Conservation (phyloP, 2,888 invertebrate species). For the Phlogophora meticulosa region DNA sequence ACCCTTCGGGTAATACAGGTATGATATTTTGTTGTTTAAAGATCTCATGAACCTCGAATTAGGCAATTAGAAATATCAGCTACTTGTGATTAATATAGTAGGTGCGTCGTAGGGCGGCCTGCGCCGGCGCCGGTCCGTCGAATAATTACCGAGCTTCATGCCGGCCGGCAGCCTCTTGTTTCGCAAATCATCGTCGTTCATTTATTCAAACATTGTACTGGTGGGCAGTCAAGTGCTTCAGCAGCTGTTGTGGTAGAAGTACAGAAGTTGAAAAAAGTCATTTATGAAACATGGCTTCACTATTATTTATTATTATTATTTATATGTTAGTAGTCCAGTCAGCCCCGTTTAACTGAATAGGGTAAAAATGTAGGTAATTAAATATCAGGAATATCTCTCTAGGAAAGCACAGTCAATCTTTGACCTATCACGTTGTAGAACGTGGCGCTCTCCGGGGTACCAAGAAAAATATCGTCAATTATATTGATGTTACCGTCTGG, state of each 20-base stretch:
- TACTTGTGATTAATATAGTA: conserved; percentile 52
- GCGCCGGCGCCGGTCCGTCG: conserved; percentile 71
- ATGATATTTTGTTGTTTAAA: neutral
- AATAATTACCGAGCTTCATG: conserved; percentile 84
- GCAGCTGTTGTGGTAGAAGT: neutral
- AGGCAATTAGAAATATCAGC: conserved; percentile 40
- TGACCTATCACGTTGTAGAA: no score
- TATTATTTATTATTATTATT: no score
- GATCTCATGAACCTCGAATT: neutral
- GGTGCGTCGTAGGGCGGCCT: conserved; percentile 63
- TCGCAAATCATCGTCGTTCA: conserved; percentile 88
- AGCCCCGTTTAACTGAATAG: no score
- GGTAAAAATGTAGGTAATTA: no score
- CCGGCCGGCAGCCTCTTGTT: conserved; percentile 77
- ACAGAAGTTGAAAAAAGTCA: neutral
- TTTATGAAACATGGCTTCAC: no score
- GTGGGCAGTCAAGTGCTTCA: conserved; percentile 33
- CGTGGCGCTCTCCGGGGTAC: no score
- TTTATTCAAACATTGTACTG: conserved; percentile 82
- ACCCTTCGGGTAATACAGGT: no score
- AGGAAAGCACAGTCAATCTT: no score
- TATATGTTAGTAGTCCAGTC: no score
- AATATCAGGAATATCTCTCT: no score
- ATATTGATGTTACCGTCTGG: no score
- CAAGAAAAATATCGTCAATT: no score